Percentiles rank a stretch among this genome's conserved stretches.
Evolutionary conservation across 2,888 invertebrate species (phyloP).

Genomic region (Drosophila kuntzei): DNA sequence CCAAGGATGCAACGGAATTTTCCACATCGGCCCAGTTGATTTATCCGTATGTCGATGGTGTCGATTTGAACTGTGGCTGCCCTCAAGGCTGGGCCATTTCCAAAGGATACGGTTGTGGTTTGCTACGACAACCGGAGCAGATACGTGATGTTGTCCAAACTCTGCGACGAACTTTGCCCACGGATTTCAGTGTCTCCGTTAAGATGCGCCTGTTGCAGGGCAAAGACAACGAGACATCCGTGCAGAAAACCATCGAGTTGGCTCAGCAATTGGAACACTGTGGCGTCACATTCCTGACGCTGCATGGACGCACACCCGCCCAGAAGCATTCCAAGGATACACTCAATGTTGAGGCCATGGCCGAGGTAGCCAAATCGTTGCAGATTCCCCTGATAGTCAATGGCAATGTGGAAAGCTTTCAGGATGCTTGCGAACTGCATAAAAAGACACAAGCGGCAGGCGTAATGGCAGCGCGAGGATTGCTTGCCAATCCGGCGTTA

Average conservation of each 20-base stretch:
- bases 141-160: slow-evolving; percentile 92
- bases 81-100: slow-evolving; percentile 98
- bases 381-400: slow-evolving; percentile 95
- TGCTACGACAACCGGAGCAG: slow-evolving; percentile 93
- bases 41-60: slow-evolving; percentile 94
- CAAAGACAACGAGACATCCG: slow-evolving; percentile 53
- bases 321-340: slow-evolving; percentile 90
- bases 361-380: slow-evolving; percentile 88
- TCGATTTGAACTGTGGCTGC: slow-evolving; percentile 99
- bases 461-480: slow-evolving; percentile 96
- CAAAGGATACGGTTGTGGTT: slow-evolving; percentile 94
- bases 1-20: slow-evolving; percentile 93
- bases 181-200: slow-evolving; percentile 93
- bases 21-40: slow-evolving; percentile 93
- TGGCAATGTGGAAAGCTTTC: slow-evolving; percentile 92
- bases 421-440: slow-evolving; percentile 90
- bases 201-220: slow-evolving; percentile 91
- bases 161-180: slow-evolving; percentile 90
- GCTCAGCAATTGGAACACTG: slow-evolving; percentile 92
- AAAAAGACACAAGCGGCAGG: slow-evolving; percentile 91
- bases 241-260: slow-evolving; percentile 90
- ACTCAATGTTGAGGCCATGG: slow-evolving; percentile 90
- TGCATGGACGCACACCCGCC: slow-evolving; percentile 95
- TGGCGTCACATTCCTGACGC: slow-evolving; percentile 94
- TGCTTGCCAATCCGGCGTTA: slow-evolving; percentile 95